Evolutionary conservation across 2,797 vertebrate genomes (phyloP), one percentile per base, ranked within the genome.

Genomic region (Phyllotis vaccarum): DNA sequence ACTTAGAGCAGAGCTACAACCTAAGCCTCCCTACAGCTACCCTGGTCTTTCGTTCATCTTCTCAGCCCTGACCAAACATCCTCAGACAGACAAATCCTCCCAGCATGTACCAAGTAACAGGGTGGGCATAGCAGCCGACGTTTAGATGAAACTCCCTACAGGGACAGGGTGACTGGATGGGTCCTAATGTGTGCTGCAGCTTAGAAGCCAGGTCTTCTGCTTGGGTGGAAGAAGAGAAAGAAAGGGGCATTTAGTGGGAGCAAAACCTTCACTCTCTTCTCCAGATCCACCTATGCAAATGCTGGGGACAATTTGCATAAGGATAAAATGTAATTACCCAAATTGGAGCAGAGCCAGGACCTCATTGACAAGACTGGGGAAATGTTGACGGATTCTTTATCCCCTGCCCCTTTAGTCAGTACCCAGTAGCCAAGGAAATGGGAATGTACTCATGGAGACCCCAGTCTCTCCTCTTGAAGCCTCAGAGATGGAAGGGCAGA

Each of bases 281-380:
- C 68, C 34, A 37, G 49, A 40, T 72, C 66, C 31, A 8, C 89
- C 91, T 90, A 82, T 94, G 94, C 78, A 97, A 96, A 95, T 97
- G 66, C n/a, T 37, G 81, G 49, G 62, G 94, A 17, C 24, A n/a
- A 91, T 98, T 78, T 96, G 87, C 91, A 94, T 88, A 64, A 49
- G 92, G 72, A 95, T 96, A 97, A 49, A 49, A 95, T 94, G 74
- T 93, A 95, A 96, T 97, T 97, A 95, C 85, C 64, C 58, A 92
- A 66, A 93, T 37, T 97, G 97, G 95, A 96, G 93, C 91, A 89
- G 94, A 86, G 96, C 94, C 97, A 97, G 91, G 81, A 95, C 95
- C 90, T 95, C 93, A 89, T 92, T 16, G 22, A 81, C 96, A 83
- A 75, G 76, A 54, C 66, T 79, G 40, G 54, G 74, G 29, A 93